These are phyloP conservation scores for Drosophila nannoptera DNA, from an alignment of 1,140 invertebrate genomes.

Conservation along the genomic window DNA sequence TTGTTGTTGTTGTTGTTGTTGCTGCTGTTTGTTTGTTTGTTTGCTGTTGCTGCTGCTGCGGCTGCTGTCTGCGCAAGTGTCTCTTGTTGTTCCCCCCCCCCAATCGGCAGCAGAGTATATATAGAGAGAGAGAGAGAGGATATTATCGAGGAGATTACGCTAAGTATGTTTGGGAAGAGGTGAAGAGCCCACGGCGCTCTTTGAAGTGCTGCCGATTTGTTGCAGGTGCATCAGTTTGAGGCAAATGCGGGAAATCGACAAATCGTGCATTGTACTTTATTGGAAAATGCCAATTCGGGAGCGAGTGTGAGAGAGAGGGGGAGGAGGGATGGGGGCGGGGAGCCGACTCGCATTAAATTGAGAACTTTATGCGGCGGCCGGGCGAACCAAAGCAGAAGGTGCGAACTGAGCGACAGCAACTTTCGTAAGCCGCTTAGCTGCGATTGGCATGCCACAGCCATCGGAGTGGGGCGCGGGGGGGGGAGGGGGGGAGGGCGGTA, in stretches of 20 bases:
- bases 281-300: neutral
- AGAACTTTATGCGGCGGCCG: constrained; percentile 33
- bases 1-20: constrained; percentile 20
- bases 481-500: neutral
- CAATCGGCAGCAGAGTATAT: no score
- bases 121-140: no score
- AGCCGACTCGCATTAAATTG: constrained; percentile 2
- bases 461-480: neutral
- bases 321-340: neutral
- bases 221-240: constrained; percentile 39
- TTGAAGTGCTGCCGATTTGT: constrained; percentile 41
- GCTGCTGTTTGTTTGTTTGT: constrained; percentile 25
- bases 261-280: neutral
- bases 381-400: constrained; percentile 33
- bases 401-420: constrained; percentile 19
- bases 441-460: constrained; percentile 22
- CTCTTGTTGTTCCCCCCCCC: neutral
- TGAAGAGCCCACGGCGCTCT: constrained; percentile 37
- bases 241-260: constrained; percentile 9
- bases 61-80: no score
- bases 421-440: constrained; percentile 45
- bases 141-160: constrained; percentile 34
- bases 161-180: constrained; percentile 53
- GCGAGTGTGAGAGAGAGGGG: neutral
- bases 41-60: constrained; percentile 8